phyloP scores from a whole-genome alignment of 2,797 vertebrate genomes.

The Anas bahamensis region DNA sequence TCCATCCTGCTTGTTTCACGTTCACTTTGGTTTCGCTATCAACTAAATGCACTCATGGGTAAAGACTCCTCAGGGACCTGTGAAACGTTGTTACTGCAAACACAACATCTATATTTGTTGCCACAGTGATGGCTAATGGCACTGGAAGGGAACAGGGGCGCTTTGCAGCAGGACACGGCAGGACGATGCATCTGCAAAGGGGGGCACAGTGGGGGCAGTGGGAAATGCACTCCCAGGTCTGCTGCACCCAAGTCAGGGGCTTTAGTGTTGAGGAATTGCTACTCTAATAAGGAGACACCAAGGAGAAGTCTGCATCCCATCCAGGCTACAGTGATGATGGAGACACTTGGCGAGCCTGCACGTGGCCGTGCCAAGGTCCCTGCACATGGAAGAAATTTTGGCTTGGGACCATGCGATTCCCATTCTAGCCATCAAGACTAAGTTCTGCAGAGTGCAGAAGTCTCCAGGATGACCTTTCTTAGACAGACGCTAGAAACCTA shows the following conservation, averaged over 20 bases:
- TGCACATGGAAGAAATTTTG: constrained; percentile 23
- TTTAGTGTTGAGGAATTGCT: not conserved
- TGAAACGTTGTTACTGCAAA: not conserved
- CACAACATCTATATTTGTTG: constrained; percentile 42
- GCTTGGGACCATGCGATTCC: not conserved
- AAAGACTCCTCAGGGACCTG: constrained; percentile 47
- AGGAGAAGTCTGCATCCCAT: not conserved
- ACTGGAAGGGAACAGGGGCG: not conserved
- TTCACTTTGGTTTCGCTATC: constrained; percentile 28
- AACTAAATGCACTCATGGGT: constrained; percentile 64
- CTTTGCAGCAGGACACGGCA: not conserved
- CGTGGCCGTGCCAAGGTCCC: not conserved
- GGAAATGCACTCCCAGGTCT: rapidly evolving
- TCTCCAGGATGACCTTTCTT: constrained; percentile 76
- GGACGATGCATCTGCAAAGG: not conserved
- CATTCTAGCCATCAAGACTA: constrained; percentile 20
- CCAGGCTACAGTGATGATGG: not conserved
- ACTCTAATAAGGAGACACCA: not conserved
- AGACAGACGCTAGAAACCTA: constrained; percentile 64
- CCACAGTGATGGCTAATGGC: constrained; percentile 44
- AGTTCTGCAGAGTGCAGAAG: constrained; percentile 25
- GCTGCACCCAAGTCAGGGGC: no score
- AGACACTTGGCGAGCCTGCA: not conserved
- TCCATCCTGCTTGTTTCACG: constrained; percentile 40
- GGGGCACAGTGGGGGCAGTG: not conserved